A percentile compares a stretch with the other conserved stretches of the same genome.
phyloP scores from a whole-genome alignment of 30 jellyfish, hydroid and myxozoan genomes.

The Chrysaora quinquecirrha region DNA sequence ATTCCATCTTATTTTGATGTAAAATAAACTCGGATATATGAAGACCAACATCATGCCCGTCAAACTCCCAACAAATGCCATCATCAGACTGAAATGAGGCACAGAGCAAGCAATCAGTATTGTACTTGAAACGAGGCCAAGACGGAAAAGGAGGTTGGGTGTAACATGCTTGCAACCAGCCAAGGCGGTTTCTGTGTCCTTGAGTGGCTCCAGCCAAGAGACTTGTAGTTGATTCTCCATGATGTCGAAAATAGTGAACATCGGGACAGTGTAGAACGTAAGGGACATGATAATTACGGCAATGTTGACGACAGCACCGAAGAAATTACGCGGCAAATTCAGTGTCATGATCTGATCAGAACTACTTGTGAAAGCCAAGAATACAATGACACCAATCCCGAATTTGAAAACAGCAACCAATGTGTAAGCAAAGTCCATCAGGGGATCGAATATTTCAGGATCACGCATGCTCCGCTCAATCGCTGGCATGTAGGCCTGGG shows the following conservation, averaged over 20 bases:
- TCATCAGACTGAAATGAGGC: conserved; percentile 94
- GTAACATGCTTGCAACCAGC: conserved; percentile 66
- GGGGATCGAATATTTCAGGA: conserved; percentile 94
- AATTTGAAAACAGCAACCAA: conserved; percentile 89
- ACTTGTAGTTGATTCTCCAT: conserved; percentile 84
- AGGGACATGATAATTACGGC: conserved; percentile 87
- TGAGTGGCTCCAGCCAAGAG: conserved; percentile 63
- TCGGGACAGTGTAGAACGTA: conserved; percentile 93
- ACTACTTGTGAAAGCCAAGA: conserved; percentile 85
- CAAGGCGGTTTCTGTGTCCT: conserved; percentile 65
- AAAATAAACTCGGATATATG: conserved; percentile 82
- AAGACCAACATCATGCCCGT: conserved; percentile 85
- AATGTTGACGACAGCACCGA: conserved; percentile 75
- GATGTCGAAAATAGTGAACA: conserved; percentile 90
- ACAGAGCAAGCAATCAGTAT: conserved; percentile 80
- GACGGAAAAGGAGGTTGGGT: conserved; percentile 86
- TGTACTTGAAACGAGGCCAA: conserved; percentile 61
- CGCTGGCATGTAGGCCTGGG: conserved; percentile 98
- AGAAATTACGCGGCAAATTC: conserved; percentile 80
- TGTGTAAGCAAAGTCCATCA: conserved; percentile 93
- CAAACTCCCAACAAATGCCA: conserved; percentile 96
- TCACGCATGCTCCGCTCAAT: conserved; percentile 96
- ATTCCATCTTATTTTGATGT: conserved; percentile 87
- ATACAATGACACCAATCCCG: conserved; percentile 95
- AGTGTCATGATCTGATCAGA: conserved; percentile 94